Evolutionary conservation across 2,888 invertebrate species (phyloP), one percentile per base, ranked within the genome.

Genomic region (Sinotaia quadrata): DNA sequence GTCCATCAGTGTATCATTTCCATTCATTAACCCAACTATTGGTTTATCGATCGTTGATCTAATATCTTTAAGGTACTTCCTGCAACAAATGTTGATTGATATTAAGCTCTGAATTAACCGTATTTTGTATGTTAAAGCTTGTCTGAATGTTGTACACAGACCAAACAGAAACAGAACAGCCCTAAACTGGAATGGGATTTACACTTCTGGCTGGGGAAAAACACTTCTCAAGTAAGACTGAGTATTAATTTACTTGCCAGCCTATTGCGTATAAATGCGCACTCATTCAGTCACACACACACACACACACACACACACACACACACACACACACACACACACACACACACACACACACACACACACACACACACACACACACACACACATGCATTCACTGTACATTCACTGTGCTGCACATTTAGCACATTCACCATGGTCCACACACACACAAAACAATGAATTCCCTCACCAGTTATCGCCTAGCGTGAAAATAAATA

Each of bases 181-280:
- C 71, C 69, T 33, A 78, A 81, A 15, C 79, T 87, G 21, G 82
- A 84, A 62, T 95, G 94, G 93, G 93, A 96, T 85, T 92, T 95
- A 60, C 94, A 95, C 88, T 96, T 94, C 89, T 96, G 96, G 95
- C 91, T 96, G 51, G 96, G 95, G 41, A 91, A 91, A 51, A 91
- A 94, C 82, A 94, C 94, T 0, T 91, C 92, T 0, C 93, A 93
- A 88, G 91, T 91, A 84, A 83, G 78, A 63, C 24, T 15, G 0
- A 4, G 51, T 27, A 4, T 3, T 5, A 18, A 12, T 33, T 44
- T 47, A 12, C 24, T 21, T 41, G 41, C n/a, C n/a, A 2, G 12
- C 41, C n/a, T n/a, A n/a, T n/a, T n/a, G n/a, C n/a, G n/a, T n/a
- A n/a, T n/a, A n/a, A n/a, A n/a, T n/a, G n/a, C n/a, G n/a, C n/a